These are phyloP conservation scores for Mythimna albipuncta DNA, from an alignment of 2,888 invertebrate genomes.

Conservation along the genomic window DNA sequence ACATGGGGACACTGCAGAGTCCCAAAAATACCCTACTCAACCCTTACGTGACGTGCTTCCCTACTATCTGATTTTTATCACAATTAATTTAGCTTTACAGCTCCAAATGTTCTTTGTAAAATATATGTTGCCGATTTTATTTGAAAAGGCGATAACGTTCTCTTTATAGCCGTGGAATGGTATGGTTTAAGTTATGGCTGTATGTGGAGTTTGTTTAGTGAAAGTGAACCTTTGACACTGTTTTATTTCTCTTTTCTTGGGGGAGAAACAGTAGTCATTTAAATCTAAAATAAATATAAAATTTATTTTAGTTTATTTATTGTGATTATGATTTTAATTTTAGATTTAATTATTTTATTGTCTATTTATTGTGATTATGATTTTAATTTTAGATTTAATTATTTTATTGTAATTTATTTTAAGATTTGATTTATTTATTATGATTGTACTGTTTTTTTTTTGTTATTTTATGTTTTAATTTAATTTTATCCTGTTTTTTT, in stretches of 20 bases:
- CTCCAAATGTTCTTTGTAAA: slow-evolving; percentile 39
- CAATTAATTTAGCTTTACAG: slow-evolving; percentile 69
- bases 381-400: no score
- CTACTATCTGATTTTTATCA: slow-evolving; percentile 70
- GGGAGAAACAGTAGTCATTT: not conserved
- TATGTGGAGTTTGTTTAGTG: slow-evolving; percentile 9
- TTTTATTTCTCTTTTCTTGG: not conserved
- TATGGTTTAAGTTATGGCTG: slow-evolving; percentile 2
- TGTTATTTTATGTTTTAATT: no score
- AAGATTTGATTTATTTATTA: no score
- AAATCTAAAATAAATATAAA: no score
- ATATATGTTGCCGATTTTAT: slow-evolving; percentile 47
- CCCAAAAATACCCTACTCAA: slow-evolving; percentile 70
- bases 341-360: no score
- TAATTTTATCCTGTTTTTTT: no score
- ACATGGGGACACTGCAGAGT: slow-evolving; percentile 58
- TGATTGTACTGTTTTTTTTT: no score
- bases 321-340: no score
- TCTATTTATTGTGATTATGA: no score
- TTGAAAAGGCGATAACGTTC: slow-evolving; percentile 29
- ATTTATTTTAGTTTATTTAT: no score
- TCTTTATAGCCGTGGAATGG: slow-evolving; percentile 18
- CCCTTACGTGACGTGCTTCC: slow-evolving; percentile 70
- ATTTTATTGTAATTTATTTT: no score
- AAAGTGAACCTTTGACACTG: not conserved